Base-by-base conservation (phyloP, 1,140 invertebrate species). In the Temnothorax longispinosus region DNA sequence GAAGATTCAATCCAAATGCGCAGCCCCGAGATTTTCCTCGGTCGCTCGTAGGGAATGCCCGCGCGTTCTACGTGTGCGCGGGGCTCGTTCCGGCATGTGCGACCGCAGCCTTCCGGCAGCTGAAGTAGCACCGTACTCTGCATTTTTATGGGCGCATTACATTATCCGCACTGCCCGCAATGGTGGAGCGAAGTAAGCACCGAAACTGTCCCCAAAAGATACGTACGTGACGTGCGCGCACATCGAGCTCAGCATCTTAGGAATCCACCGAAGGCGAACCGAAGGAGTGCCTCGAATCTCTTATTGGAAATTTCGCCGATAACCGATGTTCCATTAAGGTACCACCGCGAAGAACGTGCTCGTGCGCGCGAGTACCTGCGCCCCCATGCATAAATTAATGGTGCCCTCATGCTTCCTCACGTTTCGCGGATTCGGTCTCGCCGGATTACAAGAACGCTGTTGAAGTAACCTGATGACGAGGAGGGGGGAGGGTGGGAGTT, bases 131-230 rank as follows among this genome's bases (percentile, higher is more conserved):
- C 27, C 80, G 87, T 64, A 90, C 78, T 91, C 89, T 91, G 91
- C 90, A 91, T 91, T 91, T 91, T 91, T 91, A 91, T 91, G 89
- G 90, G 60, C 74, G 76, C 88, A 90, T 92, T 91, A 92, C 78
- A 84, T 74, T 75, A 65, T 58, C 56, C 72, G 11, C 81, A 54
- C 67, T 64, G 67, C 8, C 65, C 75, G 41, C 47, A 71, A 47
- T 35, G 74, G 54, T 86, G 32, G 54, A 74, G 27, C 52, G 74
- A 76, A n/a, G 88, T 64, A 80, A 87, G 85, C 89, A 87, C 69
- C 78, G 62, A 86, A 88, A 87, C 86, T 62, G 72, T 85, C 88
- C 65, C 38, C 85, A 67, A 44, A 54, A 76, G 64, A 65, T 47
- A 44, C 54, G 41, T 41, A 52, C 87, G 78, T 65, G 72, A 76